Percentiles rank a stretch among this genome's conserved stretches.
Evolutionary conservation across 2,888 invertebrate genomes (phyloP).

Genomic region (Ophraella communa): DNA sequence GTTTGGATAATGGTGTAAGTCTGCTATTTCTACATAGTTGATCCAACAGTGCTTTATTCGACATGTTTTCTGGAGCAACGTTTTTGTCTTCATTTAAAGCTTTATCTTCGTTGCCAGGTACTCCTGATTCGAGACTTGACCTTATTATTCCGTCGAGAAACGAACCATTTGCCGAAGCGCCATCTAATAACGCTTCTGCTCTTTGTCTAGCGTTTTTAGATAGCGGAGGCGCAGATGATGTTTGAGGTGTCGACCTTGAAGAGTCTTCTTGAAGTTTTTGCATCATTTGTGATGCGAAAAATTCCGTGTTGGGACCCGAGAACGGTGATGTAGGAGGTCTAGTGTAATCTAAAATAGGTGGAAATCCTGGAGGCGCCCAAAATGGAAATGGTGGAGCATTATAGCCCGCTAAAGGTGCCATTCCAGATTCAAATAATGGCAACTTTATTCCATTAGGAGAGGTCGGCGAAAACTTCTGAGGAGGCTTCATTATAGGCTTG

Average conservation of each 20-base stretch:
- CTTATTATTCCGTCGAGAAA: slow-evolving; percentile 82
- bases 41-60: slow-evolving; percentile 70
- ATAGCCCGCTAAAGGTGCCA: slow-evolving; percentile 65
- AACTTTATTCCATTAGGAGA: slow-evolving; percentile 77
- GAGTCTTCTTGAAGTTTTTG: slow-evolving; percentile 79
- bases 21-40: slow-evolving; percentile 71
- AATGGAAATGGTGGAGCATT: slow-evolving; percentile 74
- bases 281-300: slow-evolving; percentile 81
- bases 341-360: slow-evolving; percentile 61
- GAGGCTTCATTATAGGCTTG: slow-evolving; percentile 61
- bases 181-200: slow-evolving; percentile 71
- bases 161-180: slow-evolving; percentile 74
- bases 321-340: slow-evolving; percentile 58
- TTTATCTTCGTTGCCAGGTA: slow-evolving; percentile 61
- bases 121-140: slow-evolving; percentile 77
- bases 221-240: slow-evolving; percentile 42
- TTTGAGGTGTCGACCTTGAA: slow-evolving; percentile 53
- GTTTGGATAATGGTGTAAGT: slow-evolving; percentile 62
- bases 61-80: slow-evolving; percentile 62
- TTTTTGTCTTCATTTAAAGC: slow-evolving; percentile 62
- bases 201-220: slow-evolving; percentile 65
- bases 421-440: slow-evolving; percentile 66
- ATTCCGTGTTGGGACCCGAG: slow-evolving; percentile 67
- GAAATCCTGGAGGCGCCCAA: slow-evolving; percentile 74
- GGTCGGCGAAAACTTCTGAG: slow-evolving; percentile 62